Evolutionary conservation across 2,888 invertebrate species (phyloP), one percentile per base, ranked within the genome.

Genomic region (Crematogaster levior): DNA sequence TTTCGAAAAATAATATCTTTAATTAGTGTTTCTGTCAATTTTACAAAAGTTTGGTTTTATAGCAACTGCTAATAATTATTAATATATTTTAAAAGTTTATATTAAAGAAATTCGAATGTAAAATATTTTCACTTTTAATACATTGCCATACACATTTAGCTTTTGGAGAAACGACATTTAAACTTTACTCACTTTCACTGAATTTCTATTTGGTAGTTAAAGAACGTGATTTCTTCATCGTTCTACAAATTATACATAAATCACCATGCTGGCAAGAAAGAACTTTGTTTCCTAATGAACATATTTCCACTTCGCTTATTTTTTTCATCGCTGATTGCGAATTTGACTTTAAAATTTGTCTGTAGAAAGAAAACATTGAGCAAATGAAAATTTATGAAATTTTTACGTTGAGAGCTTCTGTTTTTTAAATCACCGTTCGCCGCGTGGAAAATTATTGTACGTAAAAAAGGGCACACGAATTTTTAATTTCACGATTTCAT

Each of bases 291-390:
- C 27, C 53, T 70, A 37, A 79, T 58, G 72, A 79, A 72, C 77
- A 72, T 79, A 72, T 72, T 72, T 79, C 24, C 24, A 21, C 56
- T 72, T 58, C 30, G 43, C 40, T 24, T 30, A 30, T 77, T 53
- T 70, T 43, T 79, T 70, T 58, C 37, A 43, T 0, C 43, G 43
- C 24, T 70, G 72, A 70, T 79, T 79, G 34, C 56, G 51, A 56
- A 70, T 79, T 43, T 79, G 77, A 79, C 77, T 79, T 79, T 70
- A 79, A 79, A 79, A 79, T 79, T 43, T 43, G 34, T 56, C 18
- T 9, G 34, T 43, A 24, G 30, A 18, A 75, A 24, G 18, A 34
- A 79, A 79, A 46, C 73, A 72, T 56, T 43, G 56, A 56, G 56
- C 72, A 70, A 79, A 70, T 43, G 24, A 34, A 72, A 79, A 70